Percentiles rank a stretch among this genome's conserved stretches.
phyloP scores from a whole-genome alignment of 2,888 invertebrate species.

The Axea sp. region DNA sequence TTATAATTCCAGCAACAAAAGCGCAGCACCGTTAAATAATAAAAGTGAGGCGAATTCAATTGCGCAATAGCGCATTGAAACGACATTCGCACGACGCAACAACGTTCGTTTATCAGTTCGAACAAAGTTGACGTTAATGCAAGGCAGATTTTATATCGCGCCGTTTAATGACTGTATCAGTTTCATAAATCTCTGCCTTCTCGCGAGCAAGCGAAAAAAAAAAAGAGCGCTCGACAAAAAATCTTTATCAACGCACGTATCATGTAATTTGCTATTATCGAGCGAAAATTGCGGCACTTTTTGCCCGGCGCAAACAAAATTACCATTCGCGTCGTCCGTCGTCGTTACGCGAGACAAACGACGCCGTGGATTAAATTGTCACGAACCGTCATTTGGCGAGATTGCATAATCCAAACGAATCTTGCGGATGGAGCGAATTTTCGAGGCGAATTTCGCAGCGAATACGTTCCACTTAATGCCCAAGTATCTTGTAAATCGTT shows the following conservation, averaged over 20 bases:
- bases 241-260: too few species aligned
- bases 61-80: slow-evolving; percentile 24
- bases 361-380: slow-evolving; percentile 30
- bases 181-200: too few species aligned
- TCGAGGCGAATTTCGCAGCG: slow-evolving; percentile 20
- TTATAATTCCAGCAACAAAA: slow-evolving; percentile 30
- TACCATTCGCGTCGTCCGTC: too few species aligned
- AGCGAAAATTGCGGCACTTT: too few species aligned
- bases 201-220: too few species aligned
- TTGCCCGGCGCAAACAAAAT: too few species aligned
- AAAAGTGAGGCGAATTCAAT: slow-evolving; percentile 31
- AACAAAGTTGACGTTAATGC: slow-evolving; percentile 3
- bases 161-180: slow-evolving; percentile 6
- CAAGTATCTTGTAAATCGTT: slow-evolving; percentile 55
- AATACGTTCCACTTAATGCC: slow-evolving; percentile 46
- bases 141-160: background rate
- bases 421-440: slow-evolving; percentile 16
- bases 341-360: slow-evolving; percentile 15
- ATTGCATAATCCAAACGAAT: slow-evolving; percentile 35
- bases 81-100: slow-evolving; percentile 37
- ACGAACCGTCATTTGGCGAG: slow-evolving; percentile 1
- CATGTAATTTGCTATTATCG: too few species aligned
- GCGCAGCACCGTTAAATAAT: slow-evolving; percentile 33
- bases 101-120: slow-evolving; percentile 23
- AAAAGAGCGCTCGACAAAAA: too few species aligned